Evolutionary conservation across 1,140 invertebrate species (phyloP), one percentile per base, ranked within the genome.

Genomic region (Ctenoplectra terminalis): DNA sequence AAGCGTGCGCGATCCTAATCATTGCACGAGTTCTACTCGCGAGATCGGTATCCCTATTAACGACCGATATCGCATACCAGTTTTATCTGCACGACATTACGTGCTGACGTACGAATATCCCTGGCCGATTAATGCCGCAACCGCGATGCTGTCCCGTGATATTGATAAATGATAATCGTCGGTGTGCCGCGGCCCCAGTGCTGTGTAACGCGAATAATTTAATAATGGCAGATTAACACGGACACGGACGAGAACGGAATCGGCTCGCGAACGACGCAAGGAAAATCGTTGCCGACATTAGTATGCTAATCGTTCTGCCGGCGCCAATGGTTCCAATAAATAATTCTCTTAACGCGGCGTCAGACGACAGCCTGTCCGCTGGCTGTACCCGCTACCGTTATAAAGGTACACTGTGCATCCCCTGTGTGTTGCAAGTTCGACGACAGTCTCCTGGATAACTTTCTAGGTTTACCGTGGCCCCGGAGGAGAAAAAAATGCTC

Each of bases 101-200:
- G 66, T 46, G 78, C 50, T 64, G 80, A 88, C 76, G 76, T 75
- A 73, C 31, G 43, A 54, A 79, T 75, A 50, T 29, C 15, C 8
- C 17, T n/a, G 26, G 54, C 31, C 58, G 79, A 69, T 74, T 80
- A 63, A 56, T 67, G 29, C 17, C 60, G 54, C 37, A 48, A 15
- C 40, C 48, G 31, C 71, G 70, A 85, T 60, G 61, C 43, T 31
- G 52, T 34, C 63, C 31, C 81, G 64, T 64, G 83, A 87, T 90
- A 84, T 89, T 89, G 88, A 90, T 89, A 89, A 88, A 88, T 81
- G 87, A 84, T 85, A 83, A 81, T 89, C 67, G 81, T 82, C 66
- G 73, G 17, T 66, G 48, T 31, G 17, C 34, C 60, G 31, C 58
- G 4, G 17, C 26, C 37, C 37, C 31, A 15, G 8, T 11, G 48